These are phyloP conservation scores for Drosophila carrolli DNA, from an alignment of 1,140 invertebrate genomes.

Conservation along the genomic window DNA sequence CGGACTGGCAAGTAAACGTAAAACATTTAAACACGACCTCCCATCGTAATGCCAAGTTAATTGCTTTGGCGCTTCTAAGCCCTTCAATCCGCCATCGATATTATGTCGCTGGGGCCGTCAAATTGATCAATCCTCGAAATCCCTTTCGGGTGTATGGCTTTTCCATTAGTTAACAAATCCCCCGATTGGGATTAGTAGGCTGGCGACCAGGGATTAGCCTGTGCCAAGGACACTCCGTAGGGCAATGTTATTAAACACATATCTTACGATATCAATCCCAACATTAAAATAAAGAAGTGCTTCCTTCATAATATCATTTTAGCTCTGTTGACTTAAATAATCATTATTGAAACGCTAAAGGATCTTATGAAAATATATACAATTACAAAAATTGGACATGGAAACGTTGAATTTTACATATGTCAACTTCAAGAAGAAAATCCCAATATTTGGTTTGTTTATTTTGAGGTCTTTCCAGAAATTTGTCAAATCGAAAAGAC, in stretches of 20 bases:
- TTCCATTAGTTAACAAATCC: constrained; percentile 61
- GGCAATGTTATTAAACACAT: no score
- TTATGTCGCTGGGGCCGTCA: constrained; percentile 31
- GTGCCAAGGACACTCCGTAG: no score
- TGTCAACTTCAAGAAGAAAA: no score
- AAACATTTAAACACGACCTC: constrained; percentile 35
- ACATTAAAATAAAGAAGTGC: no score
- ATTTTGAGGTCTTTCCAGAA: neutral
- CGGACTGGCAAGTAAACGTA: neutral
- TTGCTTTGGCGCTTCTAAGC: constrained; percentile 50
- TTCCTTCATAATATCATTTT: no score
- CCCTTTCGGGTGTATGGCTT: constrained; percentile 16
- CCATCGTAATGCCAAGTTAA: constrained; percentile 62
- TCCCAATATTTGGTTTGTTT: neutral
- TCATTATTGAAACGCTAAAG: no score
- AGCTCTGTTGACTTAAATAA: no score
- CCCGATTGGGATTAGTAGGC: constrained; percentile 55
- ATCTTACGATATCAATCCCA: no score
- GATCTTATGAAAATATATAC: no score
- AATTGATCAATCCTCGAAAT: constrained; percentile 18
- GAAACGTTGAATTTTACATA: no score
- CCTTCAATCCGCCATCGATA: constrained; percentile 61
- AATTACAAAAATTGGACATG: no score
- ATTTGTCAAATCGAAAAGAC: neutral
- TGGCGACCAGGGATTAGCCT: constrained; percentile 30